These are phyloP conservation scores for Pipistrellus pygmaeus DNA, from an alignment of 2,797 vertebrate species.

Conservation along the genomic window DNA sequence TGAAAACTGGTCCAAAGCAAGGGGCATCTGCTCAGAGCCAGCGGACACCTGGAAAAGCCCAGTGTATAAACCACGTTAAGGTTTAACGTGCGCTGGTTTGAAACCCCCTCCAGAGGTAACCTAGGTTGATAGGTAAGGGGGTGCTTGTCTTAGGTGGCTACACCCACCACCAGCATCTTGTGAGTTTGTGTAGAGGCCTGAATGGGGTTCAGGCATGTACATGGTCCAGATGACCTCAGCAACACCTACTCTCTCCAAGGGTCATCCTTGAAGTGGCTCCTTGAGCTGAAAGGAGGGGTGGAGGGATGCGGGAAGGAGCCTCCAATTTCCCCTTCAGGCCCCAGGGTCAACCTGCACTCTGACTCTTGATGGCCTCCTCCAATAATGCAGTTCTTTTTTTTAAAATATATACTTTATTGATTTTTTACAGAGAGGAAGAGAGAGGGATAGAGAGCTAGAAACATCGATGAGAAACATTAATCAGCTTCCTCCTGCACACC, in stretches of 20 bases:
- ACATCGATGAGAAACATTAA: too few relatives aligned
- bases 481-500: too few relatives aligned
- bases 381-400: background rate
- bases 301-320: fast-evolving
- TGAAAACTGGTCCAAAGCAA: background rate
- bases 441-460: too few relatives aligned
- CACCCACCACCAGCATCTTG: background rate
- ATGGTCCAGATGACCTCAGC: background rate
- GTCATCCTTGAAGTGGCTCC: background rate
- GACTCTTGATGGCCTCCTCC: background rate
- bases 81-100: background rate
- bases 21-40: background rate
- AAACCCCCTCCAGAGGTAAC: background rate
- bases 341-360: too few relatives aligned
- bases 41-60: background rate
- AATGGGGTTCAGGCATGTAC: background rate
- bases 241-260: background rate
- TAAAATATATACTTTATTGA: too few relatives aligned
- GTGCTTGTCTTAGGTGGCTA: background rate
- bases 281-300: background rate
- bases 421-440: too few relatives aligned
- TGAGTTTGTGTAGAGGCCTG: background rate
- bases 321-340: background rate
- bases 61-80: background rate
- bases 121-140: background rate